Evolutionary conservation across 2,888 invertebrate species (phyloP).

Genomic region (Hedya salicella): DNA sequence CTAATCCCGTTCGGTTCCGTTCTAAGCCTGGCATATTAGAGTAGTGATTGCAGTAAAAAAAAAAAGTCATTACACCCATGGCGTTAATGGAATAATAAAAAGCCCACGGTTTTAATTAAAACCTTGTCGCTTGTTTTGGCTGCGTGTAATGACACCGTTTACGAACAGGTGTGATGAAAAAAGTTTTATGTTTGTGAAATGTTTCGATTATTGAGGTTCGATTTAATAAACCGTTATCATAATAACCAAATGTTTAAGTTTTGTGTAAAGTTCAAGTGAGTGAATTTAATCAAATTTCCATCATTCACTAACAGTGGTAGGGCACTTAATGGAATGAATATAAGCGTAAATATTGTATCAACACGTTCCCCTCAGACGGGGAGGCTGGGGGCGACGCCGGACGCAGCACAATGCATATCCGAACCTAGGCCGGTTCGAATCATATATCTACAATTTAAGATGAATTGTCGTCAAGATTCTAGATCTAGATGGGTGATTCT

Average conservation of each 20-base stretch:
- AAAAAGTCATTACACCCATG: too few species aligned
- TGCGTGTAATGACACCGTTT: too few species aligned
- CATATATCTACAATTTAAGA: background rate
- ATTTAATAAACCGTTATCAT: too few species aligned
- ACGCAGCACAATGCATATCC: background rate
- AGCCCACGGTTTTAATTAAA: too few species aligned
- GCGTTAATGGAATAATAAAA: too few species aligned
- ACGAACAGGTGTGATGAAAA: too few species aligned
- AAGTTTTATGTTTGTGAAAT: too few species aligned
- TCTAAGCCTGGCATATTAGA: too few species aligned
- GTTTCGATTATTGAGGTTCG: too few species aligned
- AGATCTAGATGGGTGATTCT: background rate
- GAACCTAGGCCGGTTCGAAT: constrained; percentile 4
- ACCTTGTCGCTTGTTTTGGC: too few species aligned
- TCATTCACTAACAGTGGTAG: constrained; percentile 5
- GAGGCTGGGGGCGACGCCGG: background rate
- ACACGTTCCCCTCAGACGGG: constrained; percentile 7
- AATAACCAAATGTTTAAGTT: background rate
- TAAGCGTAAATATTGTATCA: constrained; percentile 26
- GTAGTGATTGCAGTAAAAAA: too few species aligned
- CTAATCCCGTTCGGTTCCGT: too few species aligned
- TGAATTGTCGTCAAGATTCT: background rate
- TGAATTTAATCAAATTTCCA: constrained; percentile 13
- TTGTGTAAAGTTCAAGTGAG: constrained; percentile 1
- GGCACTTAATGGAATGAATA: constrained; percentile 25